Conservation (phyloP, 2,113 vertebrate genomes). For the Sporophila hypoxantha region DNA sequence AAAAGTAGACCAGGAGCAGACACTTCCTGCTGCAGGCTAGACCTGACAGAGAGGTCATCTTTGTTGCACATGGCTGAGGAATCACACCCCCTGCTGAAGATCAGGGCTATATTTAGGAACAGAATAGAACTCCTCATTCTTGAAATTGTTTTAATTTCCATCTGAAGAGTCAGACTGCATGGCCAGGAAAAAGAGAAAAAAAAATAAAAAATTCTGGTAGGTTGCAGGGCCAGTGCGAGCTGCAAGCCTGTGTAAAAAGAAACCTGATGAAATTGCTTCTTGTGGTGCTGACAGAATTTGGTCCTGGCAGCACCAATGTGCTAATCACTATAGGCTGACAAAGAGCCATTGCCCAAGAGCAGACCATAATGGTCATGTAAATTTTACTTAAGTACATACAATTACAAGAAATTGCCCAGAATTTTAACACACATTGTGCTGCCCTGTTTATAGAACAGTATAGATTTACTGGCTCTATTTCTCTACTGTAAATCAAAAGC, state of each 20-base stretch:
- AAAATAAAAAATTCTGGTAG: neutral
- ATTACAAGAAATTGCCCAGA: slow-evolving; percentile 69
- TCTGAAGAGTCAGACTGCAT: slow-evolving; percentile 48
- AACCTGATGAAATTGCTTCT: slow-evolving; percentile 53
- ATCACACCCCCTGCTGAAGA: slow-evolving; percentile 52
- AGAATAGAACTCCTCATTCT: slow-evolving; percentile 62
- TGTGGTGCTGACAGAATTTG: slow-evolving; percentile 54
- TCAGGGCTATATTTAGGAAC: slow-evolving; percentile 63
- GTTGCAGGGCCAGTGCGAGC: slow-evolving; percentile 27
- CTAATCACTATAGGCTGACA: slow-evolving; percentile 58
- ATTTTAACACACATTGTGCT: slow-evolving; percentile 58
- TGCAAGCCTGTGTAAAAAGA: slow-evolving; percentile 44
- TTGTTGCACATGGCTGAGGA: slow-evolving; percentile 57
- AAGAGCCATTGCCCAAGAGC: slow-evolving; percentile 46
- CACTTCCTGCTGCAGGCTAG: slow-evolving; percentile 56
- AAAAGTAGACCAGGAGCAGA: slow-evolving; percentile 61
- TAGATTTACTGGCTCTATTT: slow-evolving; percentile 46
- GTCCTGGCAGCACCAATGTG: slow-evolving; percentile 26
- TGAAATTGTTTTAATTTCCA: slow-evolving; percentile 68
- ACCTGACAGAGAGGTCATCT: slow-evolving; percentile 70
- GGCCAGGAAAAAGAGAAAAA: neutral
- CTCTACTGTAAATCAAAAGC: slow-evolving; percentile 32
- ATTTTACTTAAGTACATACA: slow-evolving; percentile 63
- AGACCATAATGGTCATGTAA: slow-evolving; percentile 56
- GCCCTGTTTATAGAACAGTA: slow-evolving; percentile 60